Base-by-base conservation (phyloP, 1,140 invertebrate species). In the Pachyrhynchus sulphureomaculatus region DNA sequence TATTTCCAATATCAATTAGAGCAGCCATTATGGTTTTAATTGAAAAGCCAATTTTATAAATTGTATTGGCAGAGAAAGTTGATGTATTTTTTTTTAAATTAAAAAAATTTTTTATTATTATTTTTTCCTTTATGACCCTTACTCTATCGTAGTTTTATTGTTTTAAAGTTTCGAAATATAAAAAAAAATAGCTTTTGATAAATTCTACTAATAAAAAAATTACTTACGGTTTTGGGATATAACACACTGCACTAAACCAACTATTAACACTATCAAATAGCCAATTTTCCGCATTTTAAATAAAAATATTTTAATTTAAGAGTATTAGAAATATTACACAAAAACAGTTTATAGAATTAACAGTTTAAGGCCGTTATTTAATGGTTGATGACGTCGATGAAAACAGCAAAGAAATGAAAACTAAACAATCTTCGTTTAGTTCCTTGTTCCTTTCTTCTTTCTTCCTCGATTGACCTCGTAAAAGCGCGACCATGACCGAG, bases 201-300 rank as follows among this genome's bases (percentile, higher is more conserved):
- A n/a, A n/a, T n/a, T n/a, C n/a, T n/a, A n/a, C n/a, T n/a, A n/a
- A n/a, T n/a, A n/a, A n/a, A 10, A 4, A 15, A 53, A 12, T n/a
- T 56, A 58, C 55, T 58, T 58, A 58, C 55, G 45, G 18, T 58
- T 32, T 58, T 58, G 23, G n/a, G 55, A 24, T 37, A n/a, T 52
- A n/a, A 52, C 39, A n/a, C 8, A 32, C n/a, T 23, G 23, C 10
- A 33, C 8, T 23, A 41, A 34, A 6, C 13, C 57, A 6, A 42
- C 10, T 12, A 42, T 12, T 42, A 59, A 8, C 33, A 49, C 34
- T 23, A 51, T 10, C 1, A 42, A n/a, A 29, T 17, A 18, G 15
- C n/a, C 6, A 4, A 18, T 4, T 20, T 13, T 10, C 51, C 21
- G 1, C 29, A 37, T 37, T 33, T 56, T 39, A 5, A 8, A 8